Percentiles rank a stretch among this genome's conserved stretches.
Evolutionary conservation across 2,113 vertebrate genomes (phyloP).

Genomic region (Spea bombifrons): DNA sequence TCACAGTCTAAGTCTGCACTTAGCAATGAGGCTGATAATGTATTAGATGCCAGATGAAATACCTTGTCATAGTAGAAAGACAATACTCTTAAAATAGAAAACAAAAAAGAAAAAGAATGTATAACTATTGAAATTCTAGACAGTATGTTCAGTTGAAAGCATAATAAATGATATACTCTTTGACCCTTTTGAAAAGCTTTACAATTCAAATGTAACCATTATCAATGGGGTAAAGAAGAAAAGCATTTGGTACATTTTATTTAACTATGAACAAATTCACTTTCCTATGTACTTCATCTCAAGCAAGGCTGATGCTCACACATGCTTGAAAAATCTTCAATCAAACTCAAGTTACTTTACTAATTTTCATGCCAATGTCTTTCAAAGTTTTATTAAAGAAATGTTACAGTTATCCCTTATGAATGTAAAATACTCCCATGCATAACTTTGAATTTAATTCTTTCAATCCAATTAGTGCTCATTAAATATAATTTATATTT

Average conservation of each 20-base stretch:
- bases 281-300: conserved; percentile 1
- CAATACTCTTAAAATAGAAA: no score
- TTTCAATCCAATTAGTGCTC: conserved; percentile 9
- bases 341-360: conserved; percentile 24
- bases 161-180: background rate
- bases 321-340: conserved; percentile 26
- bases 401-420: conserved; percentile 31
- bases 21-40: no score
- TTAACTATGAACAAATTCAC: conserved; percentile 10
- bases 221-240: conserved; percentile 2
- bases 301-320: conserved; percentile 1
- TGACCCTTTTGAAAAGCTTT: background rate
- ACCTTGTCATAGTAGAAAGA: no score
- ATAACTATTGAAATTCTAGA: no score
- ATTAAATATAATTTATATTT: conserved; percentile 16
- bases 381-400: conserved; percentile 34
- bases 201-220: background rate
- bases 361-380: conserved; percentile 27
- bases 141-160: no score
- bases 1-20: no score
- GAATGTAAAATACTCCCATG: background rate
- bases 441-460: conserved; percentile 14
- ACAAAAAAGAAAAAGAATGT: no score
- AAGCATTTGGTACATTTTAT: conserved; percentile 8
- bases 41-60: no score